A percentile compares a stretch with the other conserved stretches of the same genome.
phyloP scores from a whole-genome alignment of 2,888 invertebrate species.

The Clitarchus hookeri region DNA sequence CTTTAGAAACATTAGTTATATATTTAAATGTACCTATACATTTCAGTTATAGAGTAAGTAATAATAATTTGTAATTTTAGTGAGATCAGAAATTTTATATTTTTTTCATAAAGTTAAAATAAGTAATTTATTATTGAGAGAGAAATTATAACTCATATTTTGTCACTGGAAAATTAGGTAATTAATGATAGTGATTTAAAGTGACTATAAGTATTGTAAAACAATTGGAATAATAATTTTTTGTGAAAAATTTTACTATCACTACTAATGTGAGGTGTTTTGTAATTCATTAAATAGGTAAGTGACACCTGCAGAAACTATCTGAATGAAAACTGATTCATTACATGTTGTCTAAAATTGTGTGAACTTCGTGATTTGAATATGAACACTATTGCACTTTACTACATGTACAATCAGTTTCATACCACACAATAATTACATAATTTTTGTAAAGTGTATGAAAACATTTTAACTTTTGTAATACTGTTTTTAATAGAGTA shows the following conservation, averaged over 20 bases:
- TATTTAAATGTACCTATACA: not conserved
- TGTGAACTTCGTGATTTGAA: not conserved
- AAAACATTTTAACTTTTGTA: no score
- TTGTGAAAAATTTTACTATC: no score
- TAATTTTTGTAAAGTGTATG: no score
- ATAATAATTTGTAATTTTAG: not conserved
- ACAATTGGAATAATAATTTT: no score
- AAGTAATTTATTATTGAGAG: not conserved
- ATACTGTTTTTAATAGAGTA: no score
- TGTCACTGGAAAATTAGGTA: not conserved
- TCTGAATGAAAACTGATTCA: not conserved
- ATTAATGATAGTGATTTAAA: not conserved
- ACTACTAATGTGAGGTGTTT: not conserved
- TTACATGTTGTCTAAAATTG: not conserved
- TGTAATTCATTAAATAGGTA: no score
- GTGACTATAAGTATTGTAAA: no score
- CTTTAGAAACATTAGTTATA: not conserved
- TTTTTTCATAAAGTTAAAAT: not conserved
- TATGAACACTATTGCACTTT: no score
- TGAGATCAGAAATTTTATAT: not conserved
- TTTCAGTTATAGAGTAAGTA: not conserved
- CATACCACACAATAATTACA: no score
- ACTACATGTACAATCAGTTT: no score
- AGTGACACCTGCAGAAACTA: no score
- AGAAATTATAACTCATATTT: not conserved